phyloP scores from a whole-genome alignment of 2,113 vertebrate species.

The Struthio camelus region DNA sequence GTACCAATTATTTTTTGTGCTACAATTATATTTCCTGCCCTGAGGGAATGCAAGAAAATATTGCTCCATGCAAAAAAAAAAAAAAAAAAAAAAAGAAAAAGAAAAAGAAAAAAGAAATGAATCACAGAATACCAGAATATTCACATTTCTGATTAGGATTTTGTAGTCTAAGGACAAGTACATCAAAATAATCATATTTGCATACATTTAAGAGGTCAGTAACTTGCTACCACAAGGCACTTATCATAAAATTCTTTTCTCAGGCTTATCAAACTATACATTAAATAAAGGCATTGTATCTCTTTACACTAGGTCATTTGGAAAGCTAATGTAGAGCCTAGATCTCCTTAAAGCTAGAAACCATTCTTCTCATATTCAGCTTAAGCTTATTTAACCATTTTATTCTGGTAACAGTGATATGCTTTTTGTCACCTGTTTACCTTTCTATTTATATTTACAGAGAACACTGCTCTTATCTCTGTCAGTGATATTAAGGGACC shows the following conservation, averaged over 20 bases:
- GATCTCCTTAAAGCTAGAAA: not conserved
- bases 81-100: no score
- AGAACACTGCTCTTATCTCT: not conserved
- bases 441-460: not conserved
- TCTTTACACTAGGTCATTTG: not conserved
- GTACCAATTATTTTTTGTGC: conserved; percentile 51
- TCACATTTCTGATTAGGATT: not conserved
- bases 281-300: not conserved
- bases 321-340: not conserved
- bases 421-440: not conserved
- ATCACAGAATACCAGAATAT: not conserved
- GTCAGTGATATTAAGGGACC: not conserved
- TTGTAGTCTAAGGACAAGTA: not conserved
- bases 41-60: conserved; percentile 32
- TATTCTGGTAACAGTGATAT: not conserved
- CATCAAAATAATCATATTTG: not conserved
- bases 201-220: not conserved
- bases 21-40: conserved; percentile 54
- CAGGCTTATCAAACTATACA: not conserved
- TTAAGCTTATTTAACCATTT: not conserved
- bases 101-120: not conserved
- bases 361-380: not conserved
- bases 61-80: not conserved
- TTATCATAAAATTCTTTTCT: not conserved
- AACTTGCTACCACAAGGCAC: not conserved